A percentile compares a stretch with the other conserved stretches of the same genome.
Conservation (phyloP, 2,888 invertebrate genomes). For the Nemotelus nigrinus region DNA sequence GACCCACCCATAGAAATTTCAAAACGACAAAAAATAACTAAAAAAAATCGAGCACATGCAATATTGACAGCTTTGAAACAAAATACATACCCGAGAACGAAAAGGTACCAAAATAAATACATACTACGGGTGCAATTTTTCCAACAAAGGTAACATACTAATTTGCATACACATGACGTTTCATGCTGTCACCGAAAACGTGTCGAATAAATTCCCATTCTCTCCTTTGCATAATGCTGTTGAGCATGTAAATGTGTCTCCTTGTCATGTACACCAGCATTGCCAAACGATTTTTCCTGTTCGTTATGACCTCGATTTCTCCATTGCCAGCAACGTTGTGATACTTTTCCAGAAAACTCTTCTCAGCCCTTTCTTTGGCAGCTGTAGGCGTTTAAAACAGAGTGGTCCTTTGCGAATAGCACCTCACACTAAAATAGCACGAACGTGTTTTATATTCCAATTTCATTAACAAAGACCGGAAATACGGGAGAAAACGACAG, state of each 20-base stretch:
- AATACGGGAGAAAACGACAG: background rate
- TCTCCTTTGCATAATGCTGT: constrained; percentile 23
- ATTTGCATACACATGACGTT: too few species aligned
- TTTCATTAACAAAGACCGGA: constrained; percentile 20
- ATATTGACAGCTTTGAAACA: too few species aligned
- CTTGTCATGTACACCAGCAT: background rate
- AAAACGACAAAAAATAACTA: too few species aligned
- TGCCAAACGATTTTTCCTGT: background rate
- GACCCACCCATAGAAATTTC: too few species aligned
- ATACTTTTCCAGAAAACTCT: too few species aligned
- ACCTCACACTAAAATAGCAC: background rate
- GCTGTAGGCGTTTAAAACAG: background rate
- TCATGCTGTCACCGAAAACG: constrained; percentile 22
- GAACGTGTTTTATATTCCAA: background rate
- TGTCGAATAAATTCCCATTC: constrained; percentile 6
- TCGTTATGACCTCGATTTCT: background rate
- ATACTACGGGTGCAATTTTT: too few species aligned
- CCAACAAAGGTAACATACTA: too few species aligned
- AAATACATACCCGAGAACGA: too few species aligned
- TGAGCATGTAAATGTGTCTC: constrained; percentile 10
- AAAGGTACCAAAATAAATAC: too few species aligned
- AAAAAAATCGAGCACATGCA: too few species aligned
- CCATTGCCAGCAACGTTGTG: too few species aligned
- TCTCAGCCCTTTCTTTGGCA: too few species aligned
- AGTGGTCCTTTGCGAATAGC: background rate